These are phyloP conservation scores for Syngnathus rostellatus DNA, from an alignment of 2,797 vertebrate species.

Conservation along the genomic window DNA sequence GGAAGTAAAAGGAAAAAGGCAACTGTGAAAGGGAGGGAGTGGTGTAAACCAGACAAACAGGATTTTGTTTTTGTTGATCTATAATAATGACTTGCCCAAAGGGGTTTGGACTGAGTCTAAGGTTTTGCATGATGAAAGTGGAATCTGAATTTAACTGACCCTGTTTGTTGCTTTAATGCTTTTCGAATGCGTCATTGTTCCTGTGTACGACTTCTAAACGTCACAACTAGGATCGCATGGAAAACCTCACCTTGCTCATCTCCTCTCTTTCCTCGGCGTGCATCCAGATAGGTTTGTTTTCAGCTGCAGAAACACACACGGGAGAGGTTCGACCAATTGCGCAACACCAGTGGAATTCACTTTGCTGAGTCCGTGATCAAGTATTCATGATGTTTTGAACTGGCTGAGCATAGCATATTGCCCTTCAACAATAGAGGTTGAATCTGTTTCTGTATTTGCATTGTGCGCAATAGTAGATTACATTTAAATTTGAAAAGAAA, in stretches of 20 bases:
- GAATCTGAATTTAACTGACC: constrained; percentile 1
- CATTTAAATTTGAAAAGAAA: not conserved
- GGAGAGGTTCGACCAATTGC: constrained; percentile 32
- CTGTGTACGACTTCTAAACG: not conserved
- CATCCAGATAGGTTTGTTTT: constrained; percentile 99
- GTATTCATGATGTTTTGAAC: not conserved
- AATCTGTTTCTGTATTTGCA: not conserved
- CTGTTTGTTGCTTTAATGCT: not conserved
- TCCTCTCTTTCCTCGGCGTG: constrained; percentile 96
- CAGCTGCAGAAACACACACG: constrained; percentile 70
- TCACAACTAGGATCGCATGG: not conserved
- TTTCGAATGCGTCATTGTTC: not conserved
- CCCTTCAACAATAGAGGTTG: not conserved
- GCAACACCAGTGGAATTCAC: constrained; percentile 15
- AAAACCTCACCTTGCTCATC: constrained; percentile 89
- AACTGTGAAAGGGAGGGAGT: constrained; percentile 7
- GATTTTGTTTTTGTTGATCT: constrained; percentile 33
- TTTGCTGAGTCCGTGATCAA: not conserved
- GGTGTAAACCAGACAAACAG: constrained; percentile 22
- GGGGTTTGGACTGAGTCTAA: not conserved
- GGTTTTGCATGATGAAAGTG: not conserved
- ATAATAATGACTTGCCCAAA: constrained; percentile 5
- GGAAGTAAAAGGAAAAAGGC: constrained; percentile 50
- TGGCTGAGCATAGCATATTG: not conserved
- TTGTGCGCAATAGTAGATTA: not conserved